Evolutionary conservation across 2,797 vertebrate species (phyloP).

Genomic region (Syngnathus rostellatus): DNA sequence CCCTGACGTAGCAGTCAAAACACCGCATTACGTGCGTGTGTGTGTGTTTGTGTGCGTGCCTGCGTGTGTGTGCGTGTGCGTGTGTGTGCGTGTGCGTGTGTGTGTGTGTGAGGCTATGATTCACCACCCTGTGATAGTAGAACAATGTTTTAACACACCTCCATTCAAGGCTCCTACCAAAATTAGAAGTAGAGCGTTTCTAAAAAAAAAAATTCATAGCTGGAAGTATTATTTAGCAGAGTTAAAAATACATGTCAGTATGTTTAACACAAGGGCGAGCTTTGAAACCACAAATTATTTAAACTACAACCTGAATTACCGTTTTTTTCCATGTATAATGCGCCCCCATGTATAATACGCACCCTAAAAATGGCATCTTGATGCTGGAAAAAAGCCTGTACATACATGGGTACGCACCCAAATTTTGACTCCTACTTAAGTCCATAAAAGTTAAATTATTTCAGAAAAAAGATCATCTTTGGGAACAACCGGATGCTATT

Average conservation of each 20-base stretch:
- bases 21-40: constrained; percentile 29
- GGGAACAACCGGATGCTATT: too few species aligned
- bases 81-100: too few species aligned
- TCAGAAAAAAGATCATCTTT: too few species aligned
- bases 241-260: neutral
- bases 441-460: too few species aligned
- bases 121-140: constrained; percentile 51
- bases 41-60: constrained; percentile 29
- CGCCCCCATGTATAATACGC: too few species aligned
- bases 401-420: too few species aligned
- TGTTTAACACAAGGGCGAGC: neutral
- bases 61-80: constrained; percentile 30
- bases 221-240: neutral
- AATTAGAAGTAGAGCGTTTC: constrained; percentile 24
- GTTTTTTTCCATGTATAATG: too few species aligned
- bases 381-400: too few species aligned
- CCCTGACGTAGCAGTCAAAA: constrained; percentile 62
- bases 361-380: too few species aligned
- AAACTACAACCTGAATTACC: neutral
- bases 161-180: constrained; percentile 49
- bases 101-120: constrained; percentile 47
- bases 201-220: neutral
- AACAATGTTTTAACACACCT: constrained; percentile 52
- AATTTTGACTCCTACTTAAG: too few species aligned
- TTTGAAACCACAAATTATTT: neutral